A percentile compares a stretch with the other conserved stretches of the same genome.
phyloP scores from a whole-genome alignment of 2,888 invertebrate species.

The Agriopis leucophaearia region DNA sequence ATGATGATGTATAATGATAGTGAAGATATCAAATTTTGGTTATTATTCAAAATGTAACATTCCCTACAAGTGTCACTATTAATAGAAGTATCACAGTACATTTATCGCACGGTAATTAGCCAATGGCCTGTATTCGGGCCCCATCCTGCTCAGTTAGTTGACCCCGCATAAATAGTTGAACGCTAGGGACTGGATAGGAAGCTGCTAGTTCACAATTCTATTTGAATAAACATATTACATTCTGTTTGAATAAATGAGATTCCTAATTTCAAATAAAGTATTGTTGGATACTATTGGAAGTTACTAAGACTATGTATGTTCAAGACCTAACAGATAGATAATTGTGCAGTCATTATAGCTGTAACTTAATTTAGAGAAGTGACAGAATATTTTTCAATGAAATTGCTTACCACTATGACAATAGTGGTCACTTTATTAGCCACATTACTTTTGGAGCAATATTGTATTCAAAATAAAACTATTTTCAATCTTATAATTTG shows the following conservation, averaged over 20 bases:
- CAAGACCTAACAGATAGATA: background rate
- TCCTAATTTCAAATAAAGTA: background rate
- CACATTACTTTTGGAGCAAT: too few species aligned
- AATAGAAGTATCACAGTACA: conserved; percentile 51
- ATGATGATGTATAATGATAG: too few species aligned
- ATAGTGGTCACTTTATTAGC: too few species aligned
- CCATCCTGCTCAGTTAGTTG: conserved; percentile 59
- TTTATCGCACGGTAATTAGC: conserved; percentile 63
- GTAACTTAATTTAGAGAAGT: background rate
- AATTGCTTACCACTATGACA: background rate
- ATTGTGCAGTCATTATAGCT: background rate
- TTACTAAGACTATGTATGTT: background rate
- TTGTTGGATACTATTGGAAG: background rate
- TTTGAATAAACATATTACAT: conserved; percentile 11
- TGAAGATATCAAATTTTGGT: too few species aligned
- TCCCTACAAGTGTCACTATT: conserved; percentile 10
- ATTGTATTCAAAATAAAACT: background rate
- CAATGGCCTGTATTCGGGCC: conserved; percentile 50
- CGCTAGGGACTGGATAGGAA: conserved; percentile 21
- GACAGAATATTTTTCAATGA: too few species aligned
- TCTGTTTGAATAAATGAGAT: background rate
- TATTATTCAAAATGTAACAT: background rate
- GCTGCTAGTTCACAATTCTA: conserved; percentile 15
- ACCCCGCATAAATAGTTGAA: conserved; percentile 50
- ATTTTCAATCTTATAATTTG: background rate